Evolutionary conservation across 2,113 vertebrate species (phyloP).

Genomic region (Hypocryptadius cinnamomeus): DNA sequence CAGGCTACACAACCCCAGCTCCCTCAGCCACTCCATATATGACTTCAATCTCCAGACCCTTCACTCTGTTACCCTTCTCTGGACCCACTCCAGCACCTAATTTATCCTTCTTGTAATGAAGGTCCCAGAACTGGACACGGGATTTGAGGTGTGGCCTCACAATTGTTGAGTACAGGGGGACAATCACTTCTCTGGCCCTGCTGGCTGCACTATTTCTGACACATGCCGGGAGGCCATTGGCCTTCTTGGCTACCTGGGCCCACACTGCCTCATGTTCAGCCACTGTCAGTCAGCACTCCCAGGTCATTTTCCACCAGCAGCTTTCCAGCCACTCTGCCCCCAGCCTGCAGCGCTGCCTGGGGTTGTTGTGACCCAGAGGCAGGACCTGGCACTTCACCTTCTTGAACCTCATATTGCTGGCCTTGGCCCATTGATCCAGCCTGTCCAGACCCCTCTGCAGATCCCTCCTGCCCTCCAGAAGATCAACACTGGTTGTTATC

Average conservation of each 20-base stretch:
- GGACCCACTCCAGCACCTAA: neutral
- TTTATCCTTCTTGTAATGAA: neutral
- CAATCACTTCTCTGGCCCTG: accelerated
- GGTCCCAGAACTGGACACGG: neutral
- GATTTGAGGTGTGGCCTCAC: neutral
- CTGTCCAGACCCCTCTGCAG: neutral
- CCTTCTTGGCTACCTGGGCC: neutral
- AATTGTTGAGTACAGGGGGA: neutral
- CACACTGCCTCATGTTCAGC: neutral
- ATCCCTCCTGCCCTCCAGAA: neutral
- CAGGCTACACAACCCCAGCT: neutral
- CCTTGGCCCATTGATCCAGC: neutral
- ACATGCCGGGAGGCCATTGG: neutral
- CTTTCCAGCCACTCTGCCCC: neutral
- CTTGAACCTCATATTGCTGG: neutral
- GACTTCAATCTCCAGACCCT: neutral
- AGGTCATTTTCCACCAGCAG: neutral
- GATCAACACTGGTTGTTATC: neutral
- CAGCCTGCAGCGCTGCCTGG: neutral
- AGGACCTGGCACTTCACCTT: neutral
- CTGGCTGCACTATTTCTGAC: accelerated
- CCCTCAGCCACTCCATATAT: accelerated
- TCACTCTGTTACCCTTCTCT: neutral
- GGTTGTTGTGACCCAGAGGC: accelerated
- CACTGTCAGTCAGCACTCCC: accelerated